These are phyloP conservation scores for Halcyon chelicuti DNA, from an alignment of 2,797 vertebrate species.

Conservation along the genomic window DNA sequence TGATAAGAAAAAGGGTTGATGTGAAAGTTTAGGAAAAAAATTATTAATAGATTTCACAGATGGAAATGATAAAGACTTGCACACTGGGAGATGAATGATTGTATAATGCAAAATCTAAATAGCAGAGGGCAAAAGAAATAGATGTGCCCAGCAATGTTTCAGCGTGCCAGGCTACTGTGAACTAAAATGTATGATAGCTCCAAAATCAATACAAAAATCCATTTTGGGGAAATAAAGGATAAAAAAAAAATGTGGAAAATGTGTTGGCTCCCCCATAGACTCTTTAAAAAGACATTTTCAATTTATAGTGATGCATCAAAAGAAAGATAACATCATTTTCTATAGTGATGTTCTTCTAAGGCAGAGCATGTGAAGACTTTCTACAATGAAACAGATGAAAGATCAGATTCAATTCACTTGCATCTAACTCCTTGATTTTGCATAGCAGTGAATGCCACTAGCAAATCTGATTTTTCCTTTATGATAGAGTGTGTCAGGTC, in stretches of 20 bases:
- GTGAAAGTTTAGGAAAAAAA: neutral
- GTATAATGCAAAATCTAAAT: constrained; percentile 13
- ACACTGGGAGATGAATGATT: neutral
- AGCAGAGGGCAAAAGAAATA: neutral
- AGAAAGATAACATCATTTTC: neutral
- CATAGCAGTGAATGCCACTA: constrained; percentile 12
- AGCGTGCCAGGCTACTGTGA: neutral
- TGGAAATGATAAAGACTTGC: neutral
- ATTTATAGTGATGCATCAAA: constrained; percentile 33
- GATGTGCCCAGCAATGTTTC: neutral
- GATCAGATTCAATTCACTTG: constrained; percentile 30
- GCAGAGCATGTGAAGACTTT: neutral
- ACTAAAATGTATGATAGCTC: neutral
- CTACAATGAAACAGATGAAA: neutral
- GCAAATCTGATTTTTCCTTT: constrained; percentile 24
- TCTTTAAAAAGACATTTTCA: constrained; percentile 39
- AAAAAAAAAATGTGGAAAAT: neutral
- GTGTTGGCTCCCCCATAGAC: neutral
- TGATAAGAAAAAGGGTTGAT: neutral
- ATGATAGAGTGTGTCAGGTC: neutral
- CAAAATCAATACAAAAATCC: constrained; percentile 45
- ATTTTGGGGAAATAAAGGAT: constrained; percentile 15
- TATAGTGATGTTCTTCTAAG: neutral
- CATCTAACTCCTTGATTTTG: constrained; percentile 25
- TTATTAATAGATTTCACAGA: neutral